These are phyloP conservation scores for Vanessa atalanta DNA, from an alignment of 1,140 invertebrate genomes.

Conservation along the genomic window DNA sequence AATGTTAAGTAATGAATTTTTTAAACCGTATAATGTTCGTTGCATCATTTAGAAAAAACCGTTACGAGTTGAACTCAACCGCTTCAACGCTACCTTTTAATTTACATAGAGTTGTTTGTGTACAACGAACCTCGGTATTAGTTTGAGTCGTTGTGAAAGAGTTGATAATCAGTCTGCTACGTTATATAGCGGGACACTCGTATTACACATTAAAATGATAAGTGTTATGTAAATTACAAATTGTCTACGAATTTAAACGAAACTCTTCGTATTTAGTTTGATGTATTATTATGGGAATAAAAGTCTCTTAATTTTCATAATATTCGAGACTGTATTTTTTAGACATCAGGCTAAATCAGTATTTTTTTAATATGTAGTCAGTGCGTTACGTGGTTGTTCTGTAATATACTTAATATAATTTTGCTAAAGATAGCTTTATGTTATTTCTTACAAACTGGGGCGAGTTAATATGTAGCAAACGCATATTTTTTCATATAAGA, in stretches of 20 bases:
- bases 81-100: conserved; percentile 26
- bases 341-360: too few relatives aligned
- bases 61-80: conserved; percentile 10
- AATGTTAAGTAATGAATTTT: not conserved
- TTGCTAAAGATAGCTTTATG: conserved; percentile 1
- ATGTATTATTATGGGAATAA: too few relatives aligned
- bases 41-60: not conserved
- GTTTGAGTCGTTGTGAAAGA: conserved; percentile 49
- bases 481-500: conserved; percentile 8
- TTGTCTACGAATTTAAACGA: not conserved
- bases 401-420: not conserved
- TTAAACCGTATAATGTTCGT: not conserved
- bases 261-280: too few relatives aligned
- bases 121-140: conserved; percentile 41
- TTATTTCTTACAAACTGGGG: not conserved
- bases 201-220: conserved; percentile 55
- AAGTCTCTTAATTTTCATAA: too few relatives aligned
- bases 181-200: conserved; percentile 36
- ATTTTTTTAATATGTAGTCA: too few relatives aligned
- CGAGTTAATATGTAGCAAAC: not conserved
- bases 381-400: not conserved
- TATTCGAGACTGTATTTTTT: too few relatives aligned
- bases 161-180: conserved; percentile 51
- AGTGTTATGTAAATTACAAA: conserved; percentile 49
- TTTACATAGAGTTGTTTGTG: conserved; percentile 33